A percentile compares a stretch with the other conserved stretches of the same genome.
Evolutionary conservation across 30 jellyfish, hydroid and myxozoan genomes (phyloP).

Genomic region (Hydractinia echinata): DNA sequence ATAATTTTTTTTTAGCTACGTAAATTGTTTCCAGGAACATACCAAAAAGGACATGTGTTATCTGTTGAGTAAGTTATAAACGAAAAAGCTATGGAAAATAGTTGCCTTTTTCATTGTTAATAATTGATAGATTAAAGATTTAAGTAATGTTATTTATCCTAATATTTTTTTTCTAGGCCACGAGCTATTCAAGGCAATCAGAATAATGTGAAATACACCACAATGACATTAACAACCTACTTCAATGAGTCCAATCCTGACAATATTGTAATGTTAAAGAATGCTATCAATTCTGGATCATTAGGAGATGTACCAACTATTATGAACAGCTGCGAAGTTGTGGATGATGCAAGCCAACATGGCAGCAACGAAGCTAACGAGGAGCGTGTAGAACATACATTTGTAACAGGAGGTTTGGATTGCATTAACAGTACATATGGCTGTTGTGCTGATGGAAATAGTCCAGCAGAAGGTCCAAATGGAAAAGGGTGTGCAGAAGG

Average conservation of each 20-base stretch:
- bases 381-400: conserved; percentile 14
- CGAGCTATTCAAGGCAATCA: not conserved
- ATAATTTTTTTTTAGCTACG: too few relatives aligned
- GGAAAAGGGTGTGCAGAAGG: conserved; percentile 94
- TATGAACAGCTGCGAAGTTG: conserved; percentile 37
- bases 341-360: conserved; percentile 35
- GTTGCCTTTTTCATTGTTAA: too few relatives aligned
- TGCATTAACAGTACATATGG: conserved; percentile 72
- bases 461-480: conserved; percentile 78
- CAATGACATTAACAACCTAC: not conserved
- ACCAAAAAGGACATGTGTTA: too few relatives aligned
- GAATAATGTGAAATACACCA: not conserved
- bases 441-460: conserved; percentile 92
- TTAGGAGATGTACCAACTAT: conserved; percentile 63
- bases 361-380: not conserved
- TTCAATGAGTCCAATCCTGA: conserved; percentile 55
- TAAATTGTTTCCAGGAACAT: too few relatives aligned
- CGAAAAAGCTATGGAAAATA: too few relatives aligned
- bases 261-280: conserved; percentile 47
- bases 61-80: too few relatives aligned
- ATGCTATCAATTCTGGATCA: conserved; percentile 55
- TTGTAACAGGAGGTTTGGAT: conserved; percentile 26
- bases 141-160: not conserved
- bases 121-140: not conserved
- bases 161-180: not conserved